Percentiles rank a stretch among this genome's conserved stretches.
These are phyloP conservation scores for Neodiprion fabricii DNA, from an alignment of 1,140 invertebrate genomes.

Conservation along the genomic window DNA sequence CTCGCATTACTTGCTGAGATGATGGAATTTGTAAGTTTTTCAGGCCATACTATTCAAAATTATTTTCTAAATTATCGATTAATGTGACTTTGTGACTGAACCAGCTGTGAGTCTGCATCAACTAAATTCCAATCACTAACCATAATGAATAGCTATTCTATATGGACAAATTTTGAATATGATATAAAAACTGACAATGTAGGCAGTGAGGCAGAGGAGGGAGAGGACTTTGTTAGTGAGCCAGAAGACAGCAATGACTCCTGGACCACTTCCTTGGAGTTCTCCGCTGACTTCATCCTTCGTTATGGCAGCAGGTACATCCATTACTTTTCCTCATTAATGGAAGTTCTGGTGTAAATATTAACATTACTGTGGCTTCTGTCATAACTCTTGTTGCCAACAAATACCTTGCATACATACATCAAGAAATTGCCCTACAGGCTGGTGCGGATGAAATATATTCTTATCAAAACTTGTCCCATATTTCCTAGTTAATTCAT, in stretches of 20 bases:
- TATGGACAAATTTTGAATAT: neutral
- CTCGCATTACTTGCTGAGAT: too few species aligned
- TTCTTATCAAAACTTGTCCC: too few species aligned
- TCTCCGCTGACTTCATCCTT: constrained; percentile 77
- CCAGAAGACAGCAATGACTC: constrained; percentile 83
- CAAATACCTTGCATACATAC: neutral
- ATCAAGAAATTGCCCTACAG: neutral
- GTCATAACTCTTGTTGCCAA: neutral
- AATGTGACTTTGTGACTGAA: neutral
- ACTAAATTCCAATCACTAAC: constrained; percentile 7
- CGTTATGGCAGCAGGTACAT: constrained; percentile 75
- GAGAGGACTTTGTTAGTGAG: constrained; percentile 68
- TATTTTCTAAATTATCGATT: neutral
- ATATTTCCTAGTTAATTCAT: too few species aligned
- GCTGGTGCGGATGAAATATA: too few species aligned
- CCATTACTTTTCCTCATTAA: constrained; percentile 14
- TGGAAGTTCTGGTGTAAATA: constrained; percentile 13
- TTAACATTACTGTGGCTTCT: neutral
- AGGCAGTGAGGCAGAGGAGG: constrained; percentile 73
- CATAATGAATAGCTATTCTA: neutral
- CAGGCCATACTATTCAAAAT: neutral
- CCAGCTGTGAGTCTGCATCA: neutral
- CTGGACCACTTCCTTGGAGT: constrained; percentile 79
- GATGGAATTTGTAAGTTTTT: too few species aligned
- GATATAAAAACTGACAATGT: constrained; percentile 32